phyloP scores from a whole-genome alignment of 2,113 vertebrate species.

The Prolemur simus region DNA sequence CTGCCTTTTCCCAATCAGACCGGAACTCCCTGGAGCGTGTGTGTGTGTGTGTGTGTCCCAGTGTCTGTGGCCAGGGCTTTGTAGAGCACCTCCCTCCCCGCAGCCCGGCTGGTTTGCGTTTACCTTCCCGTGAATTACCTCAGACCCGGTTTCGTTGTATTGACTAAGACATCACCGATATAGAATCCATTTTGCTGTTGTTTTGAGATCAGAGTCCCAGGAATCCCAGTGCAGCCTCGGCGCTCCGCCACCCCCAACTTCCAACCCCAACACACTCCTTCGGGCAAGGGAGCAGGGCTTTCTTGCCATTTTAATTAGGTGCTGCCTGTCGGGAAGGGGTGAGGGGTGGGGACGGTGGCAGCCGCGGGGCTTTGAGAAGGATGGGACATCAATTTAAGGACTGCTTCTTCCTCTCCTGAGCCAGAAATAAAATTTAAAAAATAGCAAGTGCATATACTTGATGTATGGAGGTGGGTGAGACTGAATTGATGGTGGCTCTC shows the following conservation, averaged over 20 bases:
- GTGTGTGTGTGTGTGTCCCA: neutral
- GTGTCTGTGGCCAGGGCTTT: slow-evolving; percentile 48
- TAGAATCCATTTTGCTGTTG: slow-evolving; percentile 80
- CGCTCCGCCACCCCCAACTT: slow-evolving; percentile 30
- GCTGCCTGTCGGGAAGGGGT: slow-evolving; percentile 53
- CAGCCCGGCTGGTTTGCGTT: neutral
- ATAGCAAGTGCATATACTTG: neutral
- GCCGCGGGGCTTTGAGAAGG: neutral
- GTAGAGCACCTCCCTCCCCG: slow-evolving; percentile 47
- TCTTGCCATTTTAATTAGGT: slow-evolving; percentile 72
- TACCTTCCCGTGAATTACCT: slow-evolving; percentile 58
- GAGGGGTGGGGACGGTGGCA: slow-evolving; percentile 16
- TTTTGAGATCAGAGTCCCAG: slow-evolving; percentile 58
- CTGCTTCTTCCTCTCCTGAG: slow-evolving; percentile 23
- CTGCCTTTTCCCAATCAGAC: neutral
- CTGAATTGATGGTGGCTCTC: neutral
- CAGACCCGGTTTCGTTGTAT: slow-evolving; percentile 58
- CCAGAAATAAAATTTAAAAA: slow-evolving; percentile 25
- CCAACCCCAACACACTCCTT: slow-evolving; percentile 36
- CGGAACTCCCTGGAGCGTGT: slow-evolving; percentile 51
- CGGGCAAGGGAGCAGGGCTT: slow-evolving; percentile 56
- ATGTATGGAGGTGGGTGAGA: neutral
- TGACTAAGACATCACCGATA: slow-evolving; percentile 64
- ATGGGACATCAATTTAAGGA: neutral
- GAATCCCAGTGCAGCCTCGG: slow-evolving; percentile 49